Evolutionary conservation across 2,113 vertebrate species (phyloP), one percentile per base, ranked within the genome.

Genomic region (Serilophus lunatus): DNA sequence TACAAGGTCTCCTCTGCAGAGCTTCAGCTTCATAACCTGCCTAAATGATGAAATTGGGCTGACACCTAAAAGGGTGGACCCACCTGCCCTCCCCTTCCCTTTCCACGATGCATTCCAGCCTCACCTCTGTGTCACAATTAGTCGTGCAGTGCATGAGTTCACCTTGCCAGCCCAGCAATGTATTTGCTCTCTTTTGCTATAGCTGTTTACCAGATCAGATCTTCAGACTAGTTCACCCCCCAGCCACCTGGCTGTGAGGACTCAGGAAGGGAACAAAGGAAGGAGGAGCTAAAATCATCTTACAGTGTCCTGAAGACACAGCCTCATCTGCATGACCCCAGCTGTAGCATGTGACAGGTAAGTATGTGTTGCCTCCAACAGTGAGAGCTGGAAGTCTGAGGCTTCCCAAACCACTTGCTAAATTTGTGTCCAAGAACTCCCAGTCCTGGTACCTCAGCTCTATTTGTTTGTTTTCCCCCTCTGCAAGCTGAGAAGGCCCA

Each of bases 181-280:
- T 3, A 23, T 80, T 72, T 80, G 3, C 13, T 76, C 9, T 76
- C 61, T 60, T 47, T 56, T 29, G 29, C 23, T 61, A 10, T 31
- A 29, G 15, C 23, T 78, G 23, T 25, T 20, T 60, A 3, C 5
- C 9, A 56, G 18, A 47, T 26, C 23, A 71, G 8, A 28, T 44
- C 12, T 65, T 71, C 59, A 56, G 59, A 66, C 4, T 18, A 20
- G 19, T 28, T 83, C 53, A 7, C 28, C 23, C 25, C 9, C 6
- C 24, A 77, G 23, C 7, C 28, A 19, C 4, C 0, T 11, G 8
- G 8, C 28, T 86, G 33, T 25, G 45, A 47, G 22, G 18, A 18
- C 13, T 47, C 18, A 4, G 18, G 15, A 47, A 25, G 7, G 17
- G 38, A 54, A 18, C 1, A 1, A 12, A 57, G 29, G 1, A 4